Evolutionary conservation across 2,797 vertebrate genomes (phyloP), one percentile per base, ranked within the genome.

Genomic region (Rhabdophis nuchalis): DNA sequence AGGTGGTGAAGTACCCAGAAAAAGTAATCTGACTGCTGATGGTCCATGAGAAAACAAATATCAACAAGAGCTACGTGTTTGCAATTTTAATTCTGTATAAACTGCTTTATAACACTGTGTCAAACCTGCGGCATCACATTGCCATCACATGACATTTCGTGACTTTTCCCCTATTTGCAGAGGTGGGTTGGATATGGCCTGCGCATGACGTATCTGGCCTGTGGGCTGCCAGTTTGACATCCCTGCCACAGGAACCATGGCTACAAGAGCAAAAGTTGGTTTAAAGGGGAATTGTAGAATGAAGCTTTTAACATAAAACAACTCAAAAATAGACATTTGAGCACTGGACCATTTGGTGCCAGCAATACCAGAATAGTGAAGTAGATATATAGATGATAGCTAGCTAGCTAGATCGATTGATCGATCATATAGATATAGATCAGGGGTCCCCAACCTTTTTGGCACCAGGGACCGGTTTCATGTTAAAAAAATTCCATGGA

Each of bases 1-100:
- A 92, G 82, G 32, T 7, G 36, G 23, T 29, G 36, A 93, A 91
- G 60, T 86, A 46, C 46, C 52, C 90, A 8, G 9, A 92, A 53
- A 77, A 36, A 13, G 92, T 89, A 64, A 91, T 91, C 4, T 16
- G 10, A 25, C 85, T 94, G 92, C 16, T 94, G 93, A 95, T 91
- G 0, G n/a, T 4, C 11, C 8, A 82, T 88, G 32, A 86, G 93
- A 91, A 94, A 89, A n/a, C 90, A 57, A 46, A 11, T 72, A 86
- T 60, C 46, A 89, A 23, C 4, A 6, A 32, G 90, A 41, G 27
- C 14, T 93, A 93, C n/a, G 85, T 90, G 85, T 1, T 87, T 92
- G 89, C 92, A 41, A 4, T 10, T 92, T 32, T 58, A 50, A 89
- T 86, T 94, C 91, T 92, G 68, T 89, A 90, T 32, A 94, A 89